Evolutionary conservation across 2,888 invertebrate genomes (phyloP), one percentile per base, ranked within the genome.

Genomic region (Xanthia icteritia): DNA sequence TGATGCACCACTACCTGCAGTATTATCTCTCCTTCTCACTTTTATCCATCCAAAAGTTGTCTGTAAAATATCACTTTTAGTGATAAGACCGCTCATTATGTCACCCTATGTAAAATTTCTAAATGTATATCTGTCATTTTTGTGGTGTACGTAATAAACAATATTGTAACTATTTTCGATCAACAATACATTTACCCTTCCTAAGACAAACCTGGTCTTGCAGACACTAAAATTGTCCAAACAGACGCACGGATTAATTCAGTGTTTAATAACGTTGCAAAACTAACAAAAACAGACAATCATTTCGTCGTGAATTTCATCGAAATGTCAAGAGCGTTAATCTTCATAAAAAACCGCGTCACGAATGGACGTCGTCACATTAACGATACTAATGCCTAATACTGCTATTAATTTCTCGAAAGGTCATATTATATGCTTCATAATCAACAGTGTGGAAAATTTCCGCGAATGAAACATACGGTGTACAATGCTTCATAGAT

Each of bases 391-490:
- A 83, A 85, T 86, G 82, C 86, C 77, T 79, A 84, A 82, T 76
- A 77, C 82, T 83, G 81, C 82, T 86, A 87, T 89, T 91, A 90
- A 89, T 90, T 87, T 84, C 78, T 71, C 63, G 23, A 91, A 91
- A 91, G 91, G 91, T 90, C 90, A 91, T 74, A 78, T 39, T 74
- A 69, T 71, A 63, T 69, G 76, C 56, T 58, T 83, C 69, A 51
- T 73, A 86, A 74, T 73, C 73, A 73, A 56, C 70, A 68, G 70
- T 73, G 79, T 88, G 88, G 88, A 90, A 90, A 89, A 84, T 87
- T 89, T 88, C 79, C 77, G 76, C 72, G 48, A 82, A 74, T 69
- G 31, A 51, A 76, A 73, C 61, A 48, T 23, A 74, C 27, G 23
- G 36, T 51, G 31, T 64, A 31, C 72, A 42, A 70, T 73, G 58